Conservation (phyloP, 2,888 invertebrate species). For the Adelognathus sp. region DNA sequence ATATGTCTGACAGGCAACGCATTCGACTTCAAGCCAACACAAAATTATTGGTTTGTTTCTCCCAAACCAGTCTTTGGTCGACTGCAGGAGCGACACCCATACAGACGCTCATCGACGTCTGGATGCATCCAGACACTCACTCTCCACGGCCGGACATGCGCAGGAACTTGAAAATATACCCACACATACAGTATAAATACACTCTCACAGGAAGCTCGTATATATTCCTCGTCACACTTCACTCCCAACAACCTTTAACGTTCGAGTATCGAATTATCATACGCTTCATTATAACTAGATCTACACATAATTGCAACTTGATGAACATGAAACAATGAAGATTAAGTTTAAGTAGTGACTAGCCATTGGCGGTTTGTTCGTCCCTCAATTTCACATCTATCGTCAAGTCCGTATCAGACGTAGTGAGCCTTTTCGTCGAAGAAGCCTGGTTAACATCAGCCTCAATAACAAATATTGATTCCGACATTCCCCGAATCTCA, state of each 20-base stretch:
- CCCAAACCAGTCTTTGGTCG: too few species aligned
- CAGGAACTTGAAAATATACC: too few species aligned
- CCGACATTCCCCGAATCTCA: conserved; percentile 57
- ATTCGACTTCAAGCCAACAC: too few species aligned
- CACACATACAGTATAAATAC: too few species aligned
- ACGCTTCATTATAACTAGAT: conserved; percentile 29
- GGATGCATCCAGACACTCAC: too few species aligned
- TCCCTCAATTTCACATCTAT: conserved; percentile 13
- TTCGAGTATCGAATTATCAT: neutral
- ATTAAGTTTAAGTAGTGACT: conserved; percentile 55
- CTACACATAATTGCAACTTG: neutral
- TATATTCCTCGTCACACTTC: too few species aligned
- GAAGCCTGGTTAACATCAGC: conserved; percentile 69
- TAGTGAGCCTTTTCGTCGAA: conserved; percentile 21
- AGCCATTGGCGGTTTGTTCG: conserved; percentile 30
- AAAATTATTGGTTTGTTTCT: too few species aligned
- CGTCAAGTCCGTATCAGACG: neutral
- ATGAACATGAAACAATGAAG: conserved; percentile 1
- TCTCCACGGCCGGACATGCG: too few species aligned
- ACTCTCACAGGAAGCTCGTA: too few species aligned
- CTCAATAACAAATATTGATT: conserved; percentile 71
- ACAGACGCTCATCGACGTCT: too few species aligned
- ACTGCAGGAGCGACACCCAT: too few species aligned
- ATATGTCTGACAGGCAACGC: too few species aligned
- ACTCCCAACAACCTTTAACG: neutral